phyloP scores from a whole-genome alignment of 2,113 vertebrate genomes.

The Salvelinus alpinus region DNA sequence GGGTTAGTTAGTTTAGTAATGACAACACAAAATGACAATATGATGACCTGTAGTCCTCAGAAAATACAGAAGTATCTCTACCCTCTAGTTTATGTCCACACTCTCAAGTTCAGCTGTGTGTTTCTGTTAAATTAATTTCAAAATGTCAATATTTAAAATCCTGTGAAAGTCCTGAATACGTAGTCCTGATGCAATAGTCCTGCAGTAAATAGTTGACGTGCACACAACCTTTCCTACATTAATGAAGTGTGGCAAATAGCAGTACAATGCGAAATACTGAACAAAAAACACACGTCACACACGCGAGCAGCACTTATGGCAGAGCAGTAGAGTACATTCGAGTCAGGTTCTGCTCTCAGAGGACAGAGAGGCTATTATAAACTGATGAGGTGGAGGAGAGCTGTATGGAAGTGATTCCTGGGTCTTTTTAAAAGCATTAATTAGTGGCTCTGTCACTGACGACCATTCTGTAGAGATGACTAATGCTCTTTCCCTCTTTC shows the following conservation, averaged over 20 bases:
- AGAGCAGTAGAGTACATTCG: slow-evolving; percentile 51
- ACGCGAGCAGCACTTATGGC: slow-evolving; percentile 48
- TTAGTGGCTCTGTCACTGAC: slow-evolving; percentile 68
- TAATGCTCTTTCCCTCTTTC: no score
- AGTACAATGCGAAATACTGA: not conserved
- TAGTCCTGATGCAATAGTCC: no score
- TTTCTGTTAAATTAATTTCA: not conserved
- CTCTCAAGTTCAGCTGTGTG: not conserved
- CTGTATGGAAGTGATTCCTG: slow-evolving; percentile 65
- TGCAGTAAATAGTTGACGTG: no score
- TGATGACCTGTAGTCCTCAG: not conserved
- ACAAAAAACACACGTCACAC: slow-evolving; percentile 31
- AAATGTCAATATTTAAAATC: no score
- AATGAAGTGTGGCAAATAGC: slow-evolving; percentile 24
- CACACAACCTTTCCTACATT: no score
- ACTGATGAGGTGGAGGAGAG: slow-evolving; percentile 71
- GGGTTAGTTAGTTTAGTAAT: not conserved
- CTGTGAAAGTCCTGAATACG: no score
- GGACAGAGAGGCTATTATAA: slow-evolving; percentile 66
- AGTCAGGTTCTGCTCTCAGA: slow-evolving; percentile 59
- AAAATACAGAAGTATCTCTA: not conserved
- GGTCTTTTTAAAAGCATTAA: slow-evolving; percentile 70
- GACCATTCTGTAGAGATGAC: slow-evolving; percentile 60
- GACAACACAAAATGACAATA: not conserved
- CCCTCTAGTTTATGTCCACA: no score